Evolutionary conservation across 2,888 invertebrate genomes (phyloP), one percentile per base, ranked within the genome.

Genomic region (Drosophila robusta): DNA sequence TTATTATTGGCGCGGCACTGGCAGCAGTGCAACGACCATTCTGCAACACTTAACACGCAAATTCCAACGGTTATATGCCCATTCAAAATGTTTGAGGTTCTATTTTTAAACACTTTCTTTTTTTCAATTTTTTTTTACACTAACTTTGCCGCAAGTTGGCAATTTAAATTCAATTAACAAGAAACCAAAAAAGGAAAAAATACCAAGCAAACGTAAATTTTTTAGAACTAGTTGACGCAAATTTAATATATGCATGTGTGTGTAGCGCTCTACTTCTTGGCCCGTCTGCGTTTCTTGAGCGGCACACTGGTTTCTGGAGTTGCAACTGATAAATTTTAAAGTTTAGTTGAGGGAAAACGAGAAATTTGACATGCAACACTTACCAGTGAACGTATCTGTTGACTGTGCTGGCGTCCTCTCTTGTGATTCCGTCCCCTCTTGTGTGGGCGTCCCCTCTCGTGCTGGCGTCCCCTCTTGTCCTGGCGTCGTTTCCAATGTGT

Each of bases 281-380:
- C 0, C 6, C 80, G 58, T 0, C 79, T 58, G 11, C 84, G 83
- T 55, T 80, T 81, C 62, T 76, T 81, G 7, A 42, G 76, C 22
- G 87, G 84, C 44, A 76, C 55, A 44, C 22, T 52, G 7, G 64
- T 14, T 5, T 86, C 73, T 29, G 24, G 38, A 12, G 14, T 47
- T 36, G 51, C 46, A 57, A 46, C 11, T 12, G 3, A 3, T 11
- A 18, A 12, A 5, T 8, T n/a, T 26, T 51, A 8, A 42, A 42
- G 8, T 42, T 34, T 12, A 34, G 3, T 14, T 11, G 2, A 1
- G 14, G 16, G 11, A 14, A 12, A 26, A 29, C 6, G 12, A 0
- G 7, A 2, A 26, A 26, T 16, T 12, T 11, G 4, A 16, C 0
- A 4, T 32, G 12, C 34, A 12, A 34, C 14, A 36, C 58, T 55